Percentiles rank a stretch among this genome's conserved stretches.
Conservation (phyloP, 2,797 vertebrate genomes). For the Siniperca obscura region DNA sequence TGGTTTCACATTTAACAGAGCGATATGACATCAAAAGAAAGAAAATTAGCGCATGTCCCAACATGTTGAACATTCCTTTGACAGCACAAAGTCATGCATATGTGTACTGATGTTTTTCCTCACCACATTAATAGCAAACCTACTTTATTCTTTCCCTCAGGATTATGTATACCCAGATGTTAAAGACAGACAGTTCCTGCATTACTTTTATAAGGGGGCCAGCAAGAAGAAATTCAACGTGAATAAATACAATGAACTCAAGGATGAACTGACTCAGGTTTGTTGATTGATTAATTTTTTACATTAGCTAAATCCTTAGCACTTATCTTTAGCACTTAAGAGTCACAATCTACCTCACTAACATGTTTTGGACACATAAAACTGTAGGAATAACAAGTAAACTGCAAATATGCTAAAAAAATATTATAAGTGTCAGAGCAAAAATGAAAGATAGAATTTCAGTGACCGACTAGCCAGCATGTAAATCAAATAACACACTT, state of each 20-base stretch:
- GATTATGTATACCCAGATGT: constrained; percentile 90
- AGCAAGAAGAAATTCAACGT: constrained; percentile 88
- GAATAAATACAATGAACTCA: constrained; percentile 90
- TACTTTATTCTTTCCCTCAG: constrained; percentile 71
- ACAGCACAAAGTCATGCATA: neutral
- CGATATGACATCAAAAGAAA: neutral
- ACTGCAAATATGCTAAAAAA: neutral
- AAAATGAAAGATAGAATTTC: neutral
- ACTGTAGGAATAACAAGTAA: neutral
- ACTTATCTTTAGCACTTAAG: neutral
- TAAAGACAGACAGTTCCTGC: constrained; percentile 91
- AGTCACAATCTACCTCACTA: neutral
- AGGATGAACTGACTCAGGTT: constrained; percentile 91
- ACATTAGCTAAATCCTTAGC: neutral
- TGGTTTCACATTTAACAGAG: constrained; percentile 1
- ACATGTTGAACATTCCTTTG: neutral
- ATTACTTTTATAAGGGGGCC: constrained; percentile 90
- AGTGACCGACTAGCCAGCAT: neutral
- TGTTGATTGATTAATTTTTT: constrained; percentile 22
- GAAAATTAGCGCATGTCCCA: neutral
- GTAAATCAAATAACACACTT: too few species aligned
- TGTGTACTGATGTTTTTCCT: neutral
- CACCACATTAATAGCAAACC: constrained; percentile 7
- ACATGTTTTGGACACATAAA: neutral
- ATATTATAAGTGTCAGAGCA: neutral